Evolutionary conservation across 2,888 invertebrate species (phyloP).

Genomic region (Tortrix viridana): DNA sequence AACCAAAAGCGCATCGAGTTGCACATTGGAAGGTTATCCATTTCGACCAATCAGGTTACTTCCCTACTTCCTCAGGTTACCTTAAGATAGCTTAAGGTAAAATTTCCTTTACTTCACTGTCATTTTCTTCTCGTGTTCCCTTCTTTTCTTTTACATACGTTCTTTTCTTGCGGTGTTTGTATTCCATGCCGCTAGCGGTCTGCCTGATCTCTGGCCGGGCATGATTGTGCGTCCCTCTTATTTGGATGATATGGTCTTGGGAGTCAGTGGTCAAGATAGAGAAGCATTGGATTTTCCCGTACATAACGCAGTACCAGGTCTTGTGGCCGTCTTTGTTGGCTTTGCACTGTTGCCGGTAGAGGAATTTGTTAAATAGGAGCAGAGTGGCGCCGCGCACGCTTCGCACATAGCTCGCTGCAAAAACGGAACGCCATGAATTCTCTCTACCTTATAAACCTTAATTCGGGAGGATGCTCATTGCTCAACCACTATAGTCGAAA

Average conservation of each 20-base stretch:
- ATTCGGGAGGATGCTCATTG: no score
- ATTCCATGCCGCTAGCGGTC: slow-evolving; percentile 49
- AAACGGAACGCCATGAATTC: slow-evolving; percentile 4
- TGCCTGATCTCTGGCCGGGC: slow-evolving; percentile 47
- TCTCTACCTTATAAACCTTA: background rate
- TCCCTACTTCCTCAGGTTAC: no score
- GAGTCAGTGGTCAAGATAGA: slow-evolving; percentile 52
- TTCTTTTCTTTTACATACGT: slow-evolving; percentile 3
- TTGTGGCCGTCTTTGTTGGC: slow-evolving; percentile 50
- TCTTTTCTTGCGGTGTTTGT: slow-evolving; percentile 35
- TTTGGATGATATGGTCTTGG: slow-evolving; percentile 52
- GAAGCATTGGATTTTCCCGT: slow-evolving; percentile 49
- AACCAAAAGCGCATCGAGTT: no score
- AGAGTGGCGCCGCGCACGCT: slow-evolving; percentile 54
- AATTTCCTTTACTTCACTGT: slow-evolving; percentile 27
- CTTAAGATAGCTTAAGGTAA: slow-evolving; percentile 27
- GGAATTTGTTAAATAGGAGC: slow-evolving; percentile 48
- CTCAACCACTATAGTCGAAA: background rate
- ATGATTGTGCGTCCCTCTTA: slow-evolving; percentile 56
- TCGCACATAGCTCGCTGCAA: slow-evolving; percentile 54
- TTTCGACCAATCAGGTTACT: no score
- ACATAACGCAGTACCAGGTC: slow-evolving; percentile 61
- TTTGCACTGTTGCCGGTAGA: slow-evolving; percentile 55
- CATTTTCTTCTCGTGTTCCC: slow-evolving; percentile 9
- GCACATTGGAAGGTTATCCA: no score